Evolutionary conservation across 2,888 invertebrate genomes (phyloP).

Genomic region (Euzophera pinguis): DNA sequence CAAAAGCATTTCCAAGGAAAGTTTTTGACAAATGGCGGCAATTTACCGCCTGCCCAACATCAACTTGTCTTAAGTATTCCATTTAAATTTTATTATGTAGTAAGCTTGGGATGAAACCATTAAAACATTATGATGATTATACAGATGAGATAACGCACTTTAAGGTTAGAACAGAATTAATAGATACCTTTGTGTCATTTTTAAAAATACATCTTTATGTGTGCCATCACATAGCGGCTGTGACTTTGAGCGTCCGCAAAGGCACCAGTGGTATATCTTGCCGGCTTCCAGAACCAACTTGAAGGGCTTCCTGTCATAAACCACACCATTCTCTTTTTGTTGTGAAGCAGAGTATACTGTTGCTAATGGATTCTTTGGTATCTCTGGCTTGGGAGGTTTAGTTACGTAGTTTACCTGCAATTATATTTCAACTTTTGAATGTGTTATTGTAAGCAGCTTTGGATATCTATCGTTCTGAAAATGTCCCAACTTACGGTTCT

Average conservation of each 20-base stretch:
- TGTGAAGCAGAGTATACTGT: slow-evolving; percentile 78
- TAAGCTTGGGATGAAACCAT: too few species aligned
- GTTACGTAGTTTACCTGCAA: slow-evolving; percentile 42
- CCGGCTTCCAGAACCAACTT: slow-evolving; percentile 85
- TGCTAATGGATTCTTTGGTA: slow-evolving; percentile 84
- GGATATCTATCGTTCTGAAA: too few species aligned
- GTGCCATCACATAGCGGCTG: slow-evolving; percentile 98
- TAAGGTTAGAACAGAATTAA: not conserved
- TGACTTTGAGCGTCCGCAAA: slow-evolving; percentile 94
- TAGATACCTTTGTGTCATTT: slow-evolving; percentile 83
- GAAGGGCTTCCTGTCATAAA: slow-evolving; percentile 95
- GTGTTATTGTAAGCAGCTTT: too few species aligned
- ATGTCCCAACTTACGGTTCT: not conserved
- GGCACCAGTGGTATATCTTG: slow-evolving; percentile 94
- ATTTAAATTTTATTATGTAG: too few species aligned
- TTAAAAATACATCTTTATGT: slow-evolving; percentile 87
- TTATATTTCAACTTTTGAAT: not conserved
- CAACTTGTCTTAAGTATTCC: too few species aligned
- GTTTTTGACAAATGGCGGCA: too few species aligned
- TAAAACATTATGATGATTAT: too few species aligned
- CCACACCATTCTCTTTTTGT: slow-evolving; percentile 86
- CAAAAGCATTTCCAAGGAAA: too few species aligned
- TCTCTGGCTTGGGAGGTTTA: slow-evolving; percentile 68
- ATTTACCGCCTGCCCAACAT: too few species aligned
- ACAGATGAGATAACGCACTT: not conserved